phyloP scores from a whole-genome alignment of 2,797 vertebrate genomes.

The Fistularia commersonii region DNA sequence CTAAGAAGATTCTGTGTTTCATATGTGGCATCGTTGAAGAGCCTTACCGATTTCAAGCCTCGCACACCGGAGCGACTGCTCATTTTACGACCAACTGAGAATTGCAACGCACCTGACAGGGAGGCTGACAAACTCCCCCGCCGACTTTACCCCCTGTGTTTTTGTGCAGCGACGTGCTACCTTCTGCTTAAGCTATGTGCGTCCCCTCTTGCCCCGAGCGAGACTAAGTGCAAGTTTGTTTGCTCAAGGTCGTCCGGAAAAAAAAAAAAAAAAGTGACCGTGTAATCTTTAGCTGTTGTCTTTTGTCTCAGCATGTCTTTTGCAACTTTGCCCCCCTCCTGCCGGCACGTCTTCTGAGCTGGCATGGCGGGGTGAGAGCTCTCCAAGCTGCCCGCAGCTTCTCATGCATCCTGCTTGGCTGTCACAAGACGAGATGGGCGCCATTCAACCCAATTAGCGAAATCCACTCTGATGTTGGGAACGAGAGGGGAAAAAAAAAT shows the following conservation, averaged over 20 bases:
- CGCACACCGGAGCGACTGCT: not conserved
- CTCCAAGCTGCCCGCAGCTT: constrained; percentile 72
- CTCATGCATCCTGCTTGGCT: constrained; percentile 69
- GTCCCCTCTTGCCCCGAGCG: constrained; percentile 39
- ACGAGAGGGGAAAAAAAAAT: constrained; percentile 26
- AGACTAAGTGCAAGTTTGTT: constrained; percentile 58
- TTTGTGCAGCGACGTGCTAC: constrained; percentile 19
- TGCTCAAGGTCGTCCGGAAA: constrained; percentile 50
- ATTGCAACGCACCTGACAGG: constrained; percentile 1
- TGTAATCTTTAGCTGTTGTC: constrained; percentile 48
- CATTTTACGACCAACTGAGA: constrained; percentile 16
- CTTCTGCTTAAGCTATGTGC: constrained; percentile 27
- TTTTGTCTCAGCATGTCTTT: constrained; percentile 62
- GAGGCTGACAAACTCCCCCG: constrained; percentile 21
- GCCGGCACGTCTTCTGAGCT: constrained; percentile 60
- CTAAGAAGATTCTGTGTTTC: too few species aligned
- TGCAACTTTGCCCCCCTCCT: constrained; percentile 40
- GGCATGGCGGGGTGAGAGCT: constrained; percentile 63
- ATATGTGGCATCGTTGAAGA: too few species aligned
- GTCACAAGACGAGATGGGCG: constrained; percentile 66
- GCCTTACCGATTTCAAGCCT: too few species aligned
- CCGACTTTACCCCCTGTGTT: constrained; percentile 20
- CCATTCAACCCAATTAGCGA: constrained; percentile 78
- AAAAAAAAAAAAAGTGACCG: constrained; percentile 22
- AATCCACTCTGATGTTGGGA: constrained; percentile 78